Evolutionary conservation across 2,888 invertebrate species (phyloP).

Genomic region (Sinopyrophorus schimmeli): DNA sequence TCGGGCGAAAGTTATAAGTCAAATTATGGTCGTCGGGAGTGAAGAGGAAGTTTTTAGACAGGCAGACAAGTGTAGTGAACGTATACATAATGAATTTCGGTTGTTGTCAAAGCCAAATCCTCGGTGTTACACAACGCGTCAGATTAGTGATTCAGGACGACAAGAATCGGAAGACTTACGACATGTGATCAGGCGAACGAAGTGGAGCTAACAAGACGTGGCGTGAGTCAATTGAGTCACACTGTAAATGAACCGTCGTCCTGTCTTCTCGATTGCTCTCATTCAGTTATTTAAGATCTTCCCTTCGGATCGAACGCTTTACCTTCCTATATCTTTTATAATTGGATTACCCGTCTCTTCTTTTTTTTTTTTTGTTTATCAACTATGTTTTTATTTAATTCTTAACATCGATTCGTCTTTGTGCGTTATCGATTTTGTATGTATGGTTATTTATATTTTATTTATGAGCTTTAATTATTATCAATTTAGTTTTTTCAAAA

Average conservation of each 20-base stretch:
- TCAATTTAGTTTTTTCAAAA: too few relatives aligned
- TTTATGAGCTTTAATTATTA: too few relatives aligned
- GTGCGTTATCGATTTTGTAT: too few relatives aligned
- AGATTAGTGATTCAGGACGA: slow-evolving; percentile 41
- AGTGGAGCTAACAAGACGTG: slow-evolving; percentile 51
- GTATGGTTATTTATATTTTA: too few relatives aligned
- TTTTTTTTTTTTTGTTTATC: too few relatives aligned
- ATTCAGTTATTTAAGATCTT: slow-evolving; percentile 41
- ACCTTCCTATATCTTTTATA: slow-evolving; percentile 35
- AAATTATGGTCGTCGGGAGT: slow-evolving; percentile 11
- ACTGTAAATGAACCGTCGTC: slow-evolving; percentile 52
- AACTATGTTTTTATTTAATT: too few relatives aligned
- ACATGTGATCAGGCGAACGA: slow-evolving; percentile 49
- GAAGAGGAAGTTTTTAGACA: slow-evolving; percentile 11
- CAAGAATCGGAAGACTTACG: slow-evolving; percentile 47
- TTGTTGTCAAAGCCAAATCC: slow-evolving; percentile 42
- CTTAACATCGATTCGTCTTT: too few relatives aligned
- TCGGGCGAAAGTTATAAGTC: slow-evolving; percentile 7
- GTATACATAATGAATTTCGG: slow-evolving; percentile 29
- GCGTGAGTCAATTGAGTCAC: slow-evolving; percentile 52
- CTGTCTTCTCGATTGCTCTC: slow-evolving; percentile 47
- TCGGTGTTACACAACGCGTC: slow-evolving; percentile 35
- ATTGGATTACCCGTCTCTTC: slow-evolving; percentile 34
- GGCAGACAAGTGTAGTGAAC: slow-evolving; percentile 25
- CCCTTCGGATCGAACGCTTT: slow-evolving; percentile 33